These are phyloP conservation scores for Cochlearius cochlearius DNA, from an alignment of 2,113 vertebrate genomes.

Conservation along the genomic window DNA sequence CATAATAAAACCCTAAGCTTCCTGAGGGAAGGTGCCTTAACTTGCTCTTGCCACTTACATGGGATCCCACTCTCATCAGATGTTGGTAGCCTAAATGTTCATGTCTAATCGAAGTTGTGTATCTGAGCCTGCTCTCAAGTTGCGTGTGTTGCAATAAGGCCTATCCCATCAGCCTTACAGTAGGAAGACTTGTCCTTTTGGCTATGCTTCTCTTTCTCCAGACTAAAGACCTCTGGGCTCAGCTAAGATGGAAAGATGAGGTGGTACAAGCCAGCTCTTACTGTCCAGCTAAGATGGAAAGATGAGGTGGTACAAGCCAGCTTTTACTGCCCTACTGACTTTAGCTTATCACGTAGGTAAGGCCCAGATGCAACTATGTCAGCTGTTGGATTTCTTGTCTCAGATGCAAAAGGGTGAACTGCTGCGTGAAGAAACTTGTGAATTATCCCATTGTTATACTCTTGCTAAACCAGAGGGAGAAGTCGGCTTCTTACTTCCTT, in stretches of 20 bases:
- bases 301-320: background rate
- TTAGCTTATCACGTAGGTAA: background rate
- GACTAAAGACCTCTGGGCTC: background rate
- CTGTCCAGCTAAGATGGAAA: background rate
- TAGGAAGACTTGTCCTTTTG: background rate
- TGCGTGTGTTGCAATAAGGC: accelerated
- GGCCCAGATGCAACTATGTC: background rate
- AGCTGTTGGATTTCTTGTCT: background rate
- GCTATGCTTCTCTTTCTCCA: background rate
- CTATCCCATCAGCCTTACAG: background rate
- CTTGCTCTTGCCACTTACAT: background rate
- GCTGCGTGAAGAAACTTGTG: background rate
- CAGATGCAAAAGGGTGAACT: background rate
- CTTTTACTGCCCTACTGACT: background rate
- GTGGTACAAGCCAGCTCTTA: background rate
- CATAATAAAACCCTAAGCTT: background rate
- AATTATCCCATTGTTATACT: background rate
- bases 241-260: background rate
- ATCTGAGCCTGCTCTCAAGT: background rate
- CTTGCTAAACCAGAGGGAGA: background rate
- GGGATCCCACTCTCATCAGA: background rate
- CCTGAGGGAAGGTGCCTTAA: background rate
- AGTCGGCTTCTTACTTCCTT: background rate
- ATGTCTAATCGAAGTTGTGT: background rate
- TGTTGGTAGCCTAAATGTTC: background rate